Evolutionary conservation across 2,797 vertebrate genomes (phyloP).

Genomic region (Labeo calbasu): DNA sequence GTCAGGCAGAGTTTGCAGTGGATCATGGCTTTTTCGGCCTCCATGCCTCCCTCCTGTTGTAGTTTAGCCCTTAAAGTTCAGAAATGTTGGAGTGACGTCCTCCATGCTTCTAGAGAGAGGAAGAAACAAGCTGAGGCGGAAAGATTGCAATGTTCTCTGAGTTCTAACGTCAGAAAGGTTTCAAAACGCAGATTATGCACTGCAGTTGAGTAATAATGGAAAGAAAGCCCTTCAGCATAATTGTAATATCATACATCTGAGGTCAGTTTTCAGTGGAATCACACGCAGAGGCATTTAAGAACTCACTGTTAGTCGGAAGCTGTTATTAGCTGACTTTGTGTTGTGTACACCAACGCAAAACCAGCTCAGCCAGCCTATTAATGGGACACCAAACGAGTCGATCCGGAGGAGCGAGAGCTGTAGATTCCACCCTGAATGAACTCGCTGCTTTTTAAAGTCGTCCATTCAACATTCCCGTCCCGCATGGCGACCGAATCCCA

Average conservation of each 20-base stretch:
- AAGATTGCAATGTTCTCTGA: conserved; percentile 3
- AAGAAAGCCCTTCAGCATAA: not conserved
- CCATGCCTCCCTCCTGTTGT: conserved; percentile 50
- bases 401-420: not conserved
- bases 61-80: conserved; percentile 71
- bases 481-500: conserved; percentile 42
- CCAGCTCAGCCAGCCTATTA: conserved; percentile 20
- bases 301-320: not conserved
- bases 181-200: not conserved
- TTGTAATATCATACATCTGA: not conserved
- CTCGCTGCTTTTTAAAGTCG: conserved; percentile 13
- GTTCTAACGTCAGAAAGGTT: conserved; percentile 12
- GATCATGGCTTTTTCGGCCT: conserved; percentile 25
- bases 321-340: conserved; percentile 11
- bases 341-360: conserved; percentile 16
- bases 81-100: conserved; percentile 57
- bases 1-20: conserved; percentile 93
- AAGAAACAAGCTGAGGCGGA: not conserved
- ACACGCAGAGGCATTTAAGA: not conserved
- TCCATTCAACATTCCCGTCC: conserved; percentile 40
- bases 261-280: not conserved
- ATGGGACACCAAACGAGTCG: not conserved
- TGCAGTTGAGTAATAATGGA: not conserved
- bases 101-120: conserved; percentile 73
- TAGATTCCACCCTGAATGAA: conserved; percentile 1